Base-by-base conservation (phyloP, 2,888 invertebrate genomes). In the Antheraea assamensis region DNA sequence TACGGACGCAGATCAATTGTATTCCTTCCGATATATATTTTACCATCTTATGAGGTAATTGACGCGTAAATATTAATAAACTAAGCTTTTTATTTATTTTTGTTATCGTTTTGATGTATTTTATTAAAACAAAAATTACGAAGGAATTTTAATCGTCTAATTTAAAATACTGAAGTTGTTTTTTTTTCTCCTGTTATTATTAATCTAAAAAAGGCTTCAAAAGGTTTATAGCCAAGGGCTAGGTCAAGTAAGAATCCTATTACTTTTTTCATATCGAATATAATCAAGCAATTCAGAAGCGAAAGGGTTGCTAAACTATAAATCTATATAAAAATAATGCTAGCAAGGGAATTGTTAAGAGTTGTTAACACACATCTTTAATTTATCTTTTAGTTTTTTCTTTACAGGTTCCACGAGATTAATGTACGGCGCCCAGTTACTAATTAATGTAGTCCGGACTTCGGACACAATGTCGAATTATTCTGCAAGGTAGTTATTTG, bases 301-400 rank as follows among this genome's bases (percentile, higher is more conserved):
- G 30, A 64, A 64, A 64, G 61, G 61, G 61, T 64, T 64, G 61
- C 61, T 30, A 30, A 64, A 64, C 61, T 64, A 64, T 17, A 64
- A 30, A 30, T 64, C 61, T 64, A 30, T 30, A 64, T 15, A 30
- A 64, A 30, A 4, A 64, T 17, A 30, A 27, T 30, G 27, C 17
- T 64, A 64, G 17, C 27, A 30, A 64, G 61, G 61, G 61, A 64
- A 64, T 64, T 27, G 27, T 64, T 64, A 64, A 64, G 61, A 64
- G 61, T 15, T 64, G 61, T 64, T 64, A 27, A 30, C 30, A 21
- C 17, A 30, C 27, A 27, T 64, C 17, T 2, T 30, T 30, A 61
- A 61, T 17, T 17, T 30, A 30, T 64, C 17, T 58, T 58, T 1
- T 24, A 13, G 24, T 24, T 58, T 49, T 49, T 49, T 19, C 0